Evolutionary conservation across 2,113 vertebrate genomes (phyloP).

Genomic region (Nothoprocta pentlandii): DNA sequence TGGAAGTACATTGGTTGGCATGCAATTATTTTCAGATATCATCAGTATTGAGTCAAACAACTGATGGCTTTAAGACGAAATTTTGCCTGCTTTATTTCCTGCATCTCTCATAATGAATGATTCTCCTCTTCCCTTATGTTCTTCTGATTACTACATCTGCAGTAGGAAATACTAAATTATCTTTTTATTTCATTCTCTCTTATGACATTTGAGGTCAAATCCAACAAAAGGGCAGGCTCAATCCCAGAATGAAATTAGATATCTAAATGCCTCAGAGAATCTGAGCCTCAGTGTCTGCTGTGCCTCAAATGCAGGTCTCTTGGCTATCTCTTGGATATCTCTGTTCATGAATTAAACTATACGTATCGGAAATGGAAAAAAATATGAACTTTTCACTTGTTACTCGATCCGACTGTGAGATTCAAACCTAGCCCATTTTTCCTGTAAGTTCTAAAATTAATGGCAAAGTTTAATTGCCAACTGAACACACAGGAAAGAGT

Average conservation of each 20-base stretch:
- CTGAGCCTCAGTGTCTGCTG: neutral
- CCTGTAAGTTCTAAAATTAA: neutral
- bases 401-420: neutral
- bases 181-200: neutral
- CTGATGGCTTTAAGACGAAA: neutral
- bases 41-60: neutral
- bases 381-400: neutral
- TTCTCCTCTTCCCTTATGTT: neutral
- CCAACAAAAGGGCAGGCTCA: constrained; percentile 3
- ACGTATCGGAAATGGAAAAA: neutral
- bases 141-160: neutral
- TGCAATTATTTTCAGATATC: constrained; percentile 5
- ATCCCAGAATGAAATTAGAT: constrained; percentile 13
- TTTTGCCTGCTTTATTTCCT: neutral
- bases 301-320: neutral
- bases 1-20: neutral
- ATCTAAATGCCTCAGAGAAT: constrained; percentile 6
- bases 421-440: neutral
- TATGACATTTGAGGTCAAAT: constrained; percentile 10
- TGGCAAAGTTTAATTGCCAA: neutral
- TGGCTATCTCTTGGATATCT: neutral
- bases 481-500: neutral
- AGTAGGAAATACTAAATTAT: neutral
- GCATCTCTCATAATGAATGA: neutral
- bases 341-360: neutral